Evolutionary conservation across 2,888 invertebrate species (phyloP), one percentile per base, ranked within the genome.

Genomic region (Belgica antarctica): DNA sequence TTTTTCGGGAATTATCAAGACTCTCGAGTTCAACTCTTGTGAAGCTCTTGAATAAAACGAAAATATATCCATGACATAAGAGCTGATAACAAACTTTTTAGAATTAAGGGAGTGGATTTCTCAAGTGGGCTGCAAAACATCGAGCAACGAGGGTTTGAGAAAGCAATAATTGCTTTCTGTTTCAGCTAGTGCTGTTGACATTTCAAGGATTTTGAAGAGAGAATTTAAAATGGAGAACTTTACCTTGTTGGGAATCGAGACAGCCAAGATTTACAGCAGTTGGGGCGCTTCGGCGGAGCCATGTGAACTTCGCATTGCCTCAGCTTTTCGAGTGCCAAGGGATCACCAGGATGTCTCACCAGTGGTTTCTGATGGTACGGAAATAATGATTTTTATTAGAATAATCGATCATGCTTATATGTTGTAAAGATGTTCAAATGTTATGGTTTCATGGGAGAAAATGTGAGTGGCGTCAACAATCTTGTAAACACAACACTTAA

Each of bases 181-280:
- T 12, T n/a, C n/a, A n/a, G n/a, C n/a, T n/a, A n/a, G n/a, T n/a
- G n/a, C n/a, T n/a, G n/a, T n/a, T n/a, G n/a, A n/a, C n/a, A n/a
- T n/a, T n/a, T n/a, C n/a, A 41, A 41, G n/a, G 15, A 41, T 12
- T 41, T 15, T 31, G 5, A 10, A 31, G 41, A 41, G n/a, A 41
- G 41, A 41, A 41, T 3, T 3, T 41, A 4, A 34, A 34, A 34
- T 8, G 34, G 7, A 46, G 12, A 46, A 46, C n/a, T 46, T 46
- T 81, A 81, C 79, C 92, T 86, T 76, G 94, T 94, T 72, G 95
- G 95, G 83, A 96, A 95, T 85, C 94, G 94, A 81, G 92, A 90
- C 81, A 94, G 86, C 94, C 95, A 95, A 77, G 91, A 88, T 78
- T 90, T 87, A 84, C 94, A 94, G 86, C 93, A 93, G 83, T 91